phyloP scores from a whole-genome alignment of 2,888 invertebrate genomes.

The Antheraea yamamai region DNA sequence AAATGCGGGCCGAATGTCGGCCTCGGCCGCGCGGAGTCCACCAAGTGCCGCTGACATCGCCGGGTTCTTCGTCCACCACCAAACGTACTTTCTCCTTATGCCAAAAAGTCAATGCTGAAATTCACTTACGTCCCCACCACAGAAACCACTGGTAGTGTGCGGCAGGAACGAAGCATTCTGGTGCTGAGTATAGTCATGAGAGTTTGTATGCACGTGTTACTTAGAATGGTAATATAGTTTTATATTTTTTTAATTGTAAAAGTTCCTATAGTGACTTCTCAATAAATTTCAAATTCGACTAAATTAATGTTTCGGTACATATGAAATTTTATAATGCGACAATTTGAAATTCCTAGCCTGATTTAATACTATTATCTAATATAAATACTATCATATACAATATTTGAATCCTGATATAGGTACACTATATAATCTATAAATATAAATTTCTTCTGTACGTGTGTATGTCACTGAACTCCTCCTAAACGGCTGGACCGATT shows the following conservation, averaged over 20 bases:
- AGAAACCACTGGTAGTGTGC: constrained; percentile 1
- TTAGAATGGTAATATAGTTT: background rate
- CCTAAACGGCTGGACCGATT: too few species aligned
- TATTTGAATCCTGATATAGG: too few species aligned
- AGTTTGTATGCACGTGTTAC: background rate
- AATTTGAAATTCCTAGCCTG: too few species aligned
- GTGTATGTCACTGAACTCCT: too few species aligned
- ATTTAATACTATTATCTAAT: too few species aligned
- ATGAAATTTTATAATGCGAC: background rate
- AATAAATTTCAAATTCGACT: background rate
- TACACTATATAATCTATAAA: too few species aligned
- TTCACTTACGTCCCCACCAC: constrained; percentile 39
- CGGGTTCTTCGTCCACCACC: constrained; percentile 73
- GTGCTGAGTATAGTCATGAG: constrained; percentile 8
- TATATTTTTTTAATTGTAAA: background rate
- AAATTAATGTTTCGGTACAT: too few species aligned
- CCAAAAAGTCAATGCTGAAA: constrained; percentile 55
- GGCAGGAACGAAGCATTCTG: constrained; percentile 11
- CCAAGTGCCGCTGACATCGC: constrained; percentile 54
- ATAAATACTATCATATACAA: too few species aligned
- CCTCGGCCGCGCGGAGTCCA: constrained; percentile 73
- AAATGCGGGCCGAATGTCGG: constrained; percentile 73
- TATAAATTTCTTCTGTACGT: too few species aligned
- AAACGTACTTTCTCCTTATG: constrained; percentile 71
- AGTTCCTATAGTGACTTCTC: background rate